Percentiles rank a stretch among this genome's conserved stretches.
Conservation (phyloP, 2,797 vertebrate species). For the Ibycter americanus region DNA sequence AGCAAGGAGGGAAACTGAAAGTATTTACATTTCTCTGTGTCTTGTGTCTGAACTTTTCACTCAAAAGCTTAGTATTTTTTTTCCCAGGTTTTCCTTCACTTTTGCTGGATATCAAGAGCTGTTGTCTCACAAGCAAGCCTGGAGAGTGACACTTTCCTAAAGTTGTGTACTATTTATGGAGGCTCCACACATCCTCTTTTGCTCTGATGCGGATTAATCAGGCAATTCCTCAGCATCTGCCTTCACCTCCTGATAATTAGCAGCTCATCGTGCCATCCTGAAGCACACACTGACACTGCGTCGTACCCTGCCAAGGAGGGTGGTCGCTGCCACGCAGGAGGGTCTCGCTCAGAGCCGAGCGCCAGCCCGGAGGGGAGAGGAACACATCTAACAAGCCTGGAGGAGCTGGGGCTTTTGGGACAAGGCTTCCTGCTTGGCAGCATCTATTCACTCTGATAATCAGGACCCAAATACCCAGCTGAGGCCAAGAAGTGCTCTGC, state of each 20-base stretch:
- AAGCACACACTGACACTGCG: not conserved
- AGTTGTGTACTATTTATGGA: not conserved
- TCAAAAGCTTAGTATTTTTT: not conserved
- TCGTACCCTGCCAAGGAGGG: not conserved
- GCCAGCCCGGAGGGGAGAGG: not conserved
- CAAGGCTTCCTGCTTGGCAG: not conserved
- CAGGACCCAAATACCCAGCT: not conserved
- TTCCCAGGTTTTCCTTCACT: not conserved
- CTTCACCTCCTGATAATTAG: constrained; percentile 8
- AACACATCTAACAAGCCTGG: not conserved
- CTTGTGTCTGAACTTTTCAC: not conserved
- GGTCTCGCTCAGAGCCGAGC: not conserved
- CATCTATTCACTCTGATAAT: not conserved
- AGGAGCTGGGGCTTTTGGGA: not conserved
- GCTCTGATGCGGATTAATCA: not conserved
- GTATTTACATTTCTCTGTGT: constrained; percentile 7
- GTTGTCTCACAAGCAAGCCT: not conserved
- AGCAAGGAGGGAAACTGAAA: not conserved
- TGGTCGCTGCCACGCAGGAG: not conserved
- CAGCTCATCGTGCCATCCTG: not conserved
- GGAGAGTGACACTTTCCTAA: not conserved
- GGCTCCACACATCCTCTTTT: not conserved
- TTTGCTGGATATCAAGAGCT: not conserved
- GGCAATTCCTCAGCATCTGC: not conserved
- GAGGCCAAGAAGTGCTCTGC: not conserved